Evolutionary conservation across 2,113 vertebrate species (phyloP).

Genomic region (Loxodonta africana): DNA sequence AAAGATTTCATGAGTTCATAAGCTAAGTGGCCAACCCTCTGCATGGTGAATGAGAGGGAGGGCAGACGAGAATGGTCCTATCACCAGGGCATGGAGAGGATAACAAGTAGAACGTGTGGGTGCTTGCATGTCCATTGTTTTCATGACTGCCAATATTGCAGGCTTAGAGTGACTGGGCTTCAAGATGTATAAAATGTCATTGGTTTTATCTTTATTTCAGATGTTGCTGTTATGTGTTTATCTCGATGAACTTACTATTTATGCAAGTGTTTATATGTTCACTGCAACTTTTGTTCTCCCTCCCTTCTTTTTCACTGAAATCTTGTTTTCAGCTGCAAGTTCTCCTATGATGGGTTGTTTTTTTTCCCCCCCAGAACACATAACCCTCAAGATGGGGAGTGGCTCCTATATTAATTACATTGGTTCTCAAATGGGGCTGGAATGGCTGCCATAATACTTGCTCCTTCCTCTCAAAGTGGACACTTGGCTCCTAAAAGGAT

Average conservation of each 20-base stretch:
- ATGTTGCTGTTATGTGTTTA: background rate
- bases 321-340: background rate
- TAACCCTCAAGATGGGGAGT: background rate
- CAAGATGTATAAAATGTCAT: background rate
- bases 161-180: background rate
- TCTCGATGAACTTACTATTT: constrained; percentile 1
- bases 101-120: background rate
- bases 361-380: background rate
- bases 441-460: background rate
- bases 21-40: background rate
- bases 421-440: background rate
- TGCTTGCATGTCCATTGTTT: background rate
- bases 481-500: background rate
- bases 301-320: background rate
- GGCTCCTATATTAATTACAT: background rate
- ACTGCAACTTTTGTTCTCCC: background rate
- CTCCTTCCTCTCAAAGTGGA: background rate
- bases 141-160: background rate
- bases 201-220: constrained; percentile 37
- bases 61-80: background rate
- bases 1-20: background rate
- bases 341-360: background rate
- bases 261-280: background rate
- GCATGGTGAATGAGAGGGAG: background rate
- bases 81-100: background rate